Evolutionary conservation across 2,888 invertebrate species (phyloP), one percentile per base, ranked within the genome.

Genomic region (Altica lythri): DNA sequence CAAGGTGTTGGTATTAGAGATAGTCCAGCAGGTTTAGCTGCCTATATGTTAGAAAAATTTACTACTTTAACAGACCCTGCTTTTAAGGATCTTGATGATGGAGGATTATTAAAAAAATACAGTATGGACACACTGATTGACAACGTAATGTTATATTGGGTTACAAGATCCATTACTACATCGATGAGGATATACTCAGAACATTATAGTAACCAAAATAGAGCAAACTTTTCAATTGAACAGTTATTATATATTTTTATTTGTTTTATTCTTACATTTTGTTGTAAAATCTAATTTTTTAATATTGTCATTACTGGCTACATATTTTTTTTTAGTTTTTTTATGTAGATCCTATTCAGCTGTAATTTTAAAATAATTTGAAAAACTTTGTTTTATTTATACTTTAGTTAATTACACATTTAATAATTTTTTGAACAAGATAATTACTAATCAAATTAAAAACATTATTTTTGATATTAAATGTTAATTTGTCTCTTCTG

Each of bases 31-130:
- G 95, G 92, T 0, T 75, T 96, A 54, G 93, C 93, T 0, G 90
- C 90, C 0, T 96, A 95, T 69, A 88, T 96, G 43, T 75, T 96
- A 2, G 95, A 96, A 69, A 95, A 95, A 73, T 94, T 92, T 77
- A 85, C 86, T 5, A 83, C 84, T 0, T 87, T 89, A 86, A 90
- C 89, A 0, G 80, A 85, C 70, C 70, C 71, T 0, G 69, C 75
- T 0, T 79, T 79, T 69, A 75, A 73, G 38, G 68, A 75, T 16
- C 72, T 75, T 17, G 71, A 77, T 0, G 88, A 91, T 64, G 90
- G 89, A 5, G 88, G 86, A 1, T 73, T 92, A 0, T 75, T 77
- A 1, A 77, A 81, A 55, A 83, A 83, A 60, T 89, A 83, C 81
- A 68, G 85, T 67, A 2, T 89, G 77, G 86, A 90, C 78, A 73